Percentiles rank a stretch among this genome's conserved stretches.
Conservation (phyloP, 2,888 invertebrate species). For the Heliothis peltigera region DNA sequence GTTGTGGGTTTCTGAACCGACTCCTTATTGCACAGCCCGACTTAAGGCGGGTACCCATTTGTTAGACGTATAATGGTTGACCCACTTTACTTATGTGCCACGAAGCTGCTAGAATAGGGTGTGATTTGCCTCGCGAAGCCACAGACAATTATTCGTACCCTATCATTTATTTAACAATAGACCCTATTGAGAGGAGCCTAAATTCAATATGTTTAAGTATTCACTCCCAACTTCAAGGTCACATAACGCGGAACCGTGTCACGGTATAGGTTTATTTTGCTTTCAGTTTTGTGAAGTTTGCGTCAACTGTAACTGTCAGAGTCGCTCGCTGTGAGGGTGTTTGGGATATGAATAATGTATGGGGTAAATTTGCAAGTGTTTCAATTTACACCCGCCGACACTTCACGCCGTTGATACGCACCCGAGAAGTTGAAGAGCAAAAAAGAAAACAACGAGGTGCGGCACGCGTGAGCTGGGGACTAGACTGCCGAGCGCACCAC, state of each 20-base stretch:
- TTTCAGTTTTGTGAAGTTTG: slow-evolving; percentile 75
- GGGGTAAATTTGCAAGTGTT: slow-evolving; percentile 90
- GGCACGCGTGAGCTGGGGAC: slow-evolving; percentile 65
- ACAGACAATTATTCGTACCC: slow-evolving; percentile 73
- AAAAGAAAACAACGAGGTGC: slow-evolving; percentile 85
- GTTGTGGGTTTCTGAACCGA: slow-evolving; percentile 85
- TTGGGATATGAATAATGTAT: slow-evolving; percentile 89
- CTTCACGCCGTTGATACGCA: slow-evolving; percentile 84
- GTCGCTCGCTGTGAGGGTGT: slow-evolving; percentile 79
- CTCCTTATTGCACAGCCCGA: slow-evolving; percentile 86
- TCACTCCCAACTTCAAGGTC: slow-evolving; percentile 60
- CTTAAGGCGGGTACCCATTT: slow-evolving; percentile 85
- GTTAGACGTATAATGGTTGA: slow-evolving; percentile 88
- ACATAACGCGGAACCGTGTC: slow-evolving; percentile 37
- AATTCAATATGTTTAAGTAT: slow-evolving; percentile 56
- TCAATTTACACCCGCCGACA: slow-evolving; percentile 89
- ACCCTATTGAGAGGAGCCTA: slow-evolving; percentile 56
- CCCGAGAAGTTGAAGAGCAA: slow-evolving; percentile 85
- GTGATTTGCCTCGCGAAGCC: slow-evolving; percentile 80
- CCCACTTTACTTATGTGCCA: slow-evolving; percentile 85
- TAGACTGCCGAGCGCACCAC: slow-evolving; percentile 49
- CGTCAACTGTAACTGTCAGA: slow-evolving; percentile 81
- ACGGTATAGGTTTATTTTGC: slow-evolving; percentile 70
- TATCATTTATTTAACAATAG: slow-evolving; percentile 67
- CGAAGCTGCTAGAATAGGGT: slow-evolving; percentile 76